Conservation (phyloP, 2,797 vertebrate species). For the Eremophila alpestris region DNA sequence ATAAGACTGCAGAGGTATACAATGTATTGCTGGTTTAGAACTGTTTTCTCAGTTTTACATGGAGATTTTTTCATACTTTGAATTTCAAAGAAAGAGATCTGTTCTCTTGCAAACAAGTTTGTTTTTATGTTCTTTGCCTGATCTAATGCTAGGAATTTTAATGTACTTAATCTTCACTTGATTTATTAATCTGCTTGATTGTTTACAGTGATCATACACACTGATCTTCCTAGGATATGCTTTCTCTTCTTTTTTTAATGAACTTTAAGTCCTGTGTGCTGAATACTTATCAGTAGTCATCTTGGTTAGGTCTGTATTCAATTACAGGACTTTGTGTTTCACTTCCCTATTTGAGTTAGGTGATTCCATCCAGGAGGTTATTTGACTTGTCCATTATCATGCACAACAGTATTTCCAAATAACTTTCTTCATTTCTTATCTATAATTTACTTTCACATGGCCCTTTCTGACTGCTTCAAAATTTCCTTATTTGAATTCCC, state of each 20-base stretch:
- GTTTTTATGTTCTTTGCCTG: neutral
- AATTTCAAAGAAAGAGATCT: neutral
- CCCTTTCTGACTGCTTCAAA: neutral
- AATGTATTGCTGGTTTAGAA: neutral
- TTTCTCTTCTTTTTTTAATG: neutral
- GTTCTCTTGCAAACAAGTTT: neutral
- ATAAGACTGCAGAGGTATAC: neutral
- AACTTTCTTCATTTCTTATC: conserved; percentile 6
- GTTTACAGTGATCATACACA: neutral
- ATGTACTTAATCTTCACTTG: neutral
- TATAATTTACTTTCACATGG: neutral
- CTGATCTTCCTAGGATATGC: neutral
- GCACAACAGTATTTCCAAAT: conserved; percentile 30
- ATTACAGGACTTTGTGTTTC: conserved; percentile 1
- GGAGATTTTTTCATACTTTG: neutral
- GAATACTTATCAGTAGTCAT: neutral
- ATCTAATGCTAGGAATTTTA: neutral
- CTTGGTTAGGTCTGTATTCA: neutral
- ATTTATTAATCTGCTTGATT: neutral
- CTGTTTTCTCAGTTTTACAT: neutral
- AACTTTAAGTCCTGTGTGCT: neutral
- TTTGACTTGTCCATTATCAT: conserved; percentile 1
- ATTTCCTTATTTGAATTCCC: neutral
- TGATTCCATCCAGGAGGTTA: conserved; percentile 8
- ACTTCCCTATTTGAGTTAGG: neutral